phyloP scores from a whole-genome alignment of 2,888 invertebrate genomes.

The Metellina segmentata region DNA sequence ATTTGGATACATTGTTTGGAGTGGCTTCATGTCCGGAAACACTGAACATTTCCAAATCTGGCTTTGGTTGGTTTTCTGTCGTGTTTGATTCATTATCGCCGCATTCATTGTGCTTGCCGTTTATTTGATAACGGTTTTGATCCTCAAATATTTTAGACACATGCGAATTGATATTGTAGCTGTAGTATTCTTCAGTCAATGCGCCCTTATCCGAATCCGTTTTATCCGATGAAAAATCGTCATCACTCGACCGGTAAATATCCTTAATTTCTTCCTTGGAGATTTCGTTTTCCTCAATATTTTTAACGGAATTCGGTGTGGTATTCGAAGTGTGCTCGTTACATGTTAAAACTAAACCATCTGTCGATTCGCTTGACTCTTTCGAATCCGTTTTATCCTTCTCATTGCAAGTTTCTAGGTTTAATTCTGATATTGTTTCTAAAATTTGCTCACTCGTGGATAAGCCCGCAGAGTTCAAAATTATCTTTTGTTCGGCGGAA shows the following conservation, averaged over 20 bases:
- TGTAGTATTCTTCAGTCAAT: conserved; percentile 38
- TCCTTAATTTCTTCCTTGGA: background rate
- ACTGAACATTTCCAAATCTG: background rate
- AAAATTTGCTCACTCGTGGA: background rate
- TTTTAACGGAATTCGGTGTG: background rate
- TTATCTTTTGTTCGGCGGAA: conserved; percentile 4
- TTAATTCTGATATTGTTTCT: background rate
- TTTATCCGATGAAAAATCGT: background rate
- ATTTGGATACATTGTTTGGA: too few relatives aligned
- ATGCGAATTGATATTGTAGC: conserved; percentile 47
- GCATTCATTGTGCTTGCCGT: background rate
- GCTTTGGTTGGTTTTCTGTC: background rate
- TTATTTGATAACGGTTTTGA: background rate
- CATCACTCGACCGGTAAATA: background rate
- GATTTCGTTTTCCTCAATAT: background rate
- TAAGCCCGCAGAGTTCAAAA: conserved; percentile 1
- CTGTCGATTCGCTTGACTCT: background rate
- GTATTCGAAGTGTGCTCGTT: background rate
- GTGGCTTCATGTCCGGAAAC: background rate
- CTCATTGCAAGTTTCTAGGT: background rate
- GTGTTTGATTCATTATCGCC: background rate
- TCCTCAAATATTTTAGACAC: conserved; percentile 31
- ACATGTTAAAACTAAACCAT: background rate
- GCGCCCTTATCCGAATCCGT: conserved; percentile 30
- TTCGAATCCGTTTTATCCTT: background rate